Percentiles rank a stretch among this genome's conserved stretches.
Evolutionary conservation across 2,888 invertebrate genomes (phyloP).

Genomic region (Papilio gigon): DNA sequence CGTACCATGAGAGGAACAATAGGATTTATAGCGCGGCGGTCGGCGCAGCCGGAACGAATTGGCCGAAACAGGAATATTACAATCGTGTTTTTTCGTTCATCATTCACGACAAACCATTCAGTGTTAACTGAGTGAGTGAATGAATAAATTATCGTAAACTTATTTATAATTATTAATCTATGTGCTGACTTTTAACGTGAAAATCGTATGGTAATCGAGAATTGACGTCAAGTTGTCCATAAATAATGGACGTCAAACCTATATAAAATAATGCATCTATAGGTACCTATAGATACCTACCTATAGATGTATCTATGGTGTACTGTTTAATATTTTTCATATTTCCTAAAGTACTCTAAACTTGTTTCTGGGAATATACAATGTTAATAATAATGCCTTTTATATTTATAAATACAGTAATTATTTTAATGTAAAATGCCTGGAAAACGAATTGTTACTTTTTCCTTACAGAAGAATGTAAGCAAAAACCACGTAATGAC

Average conservation of each 20-base stretch:
- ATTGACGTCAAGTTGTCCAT: too few relatives aligned
- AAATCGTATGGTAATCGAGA: too few relatives aligned
- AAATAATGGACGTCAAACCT: too few relatives aligned
- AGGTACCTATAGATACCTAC: too few relatives aligned
- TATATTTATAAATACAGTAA: neutral
- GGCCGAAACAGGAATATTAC: conserved; percentile 25
- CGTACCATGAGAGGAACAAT: conserved; percentile 30
- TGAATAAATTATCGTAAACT: too few relatives aligned
- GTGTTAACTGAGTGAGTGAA: neutral
- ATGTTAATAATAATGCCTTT: too few relatives aligned
- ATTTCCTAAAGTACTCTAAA: too few relatives aligned
- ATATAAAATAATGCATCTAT: too few relatives aligned
- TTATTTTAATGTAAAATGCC: neutral
- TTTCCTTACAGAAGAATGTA: neutral
- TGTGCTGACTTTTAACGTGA: too few relatives aligned
- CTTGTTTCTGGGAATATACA: too few relatives aligned
- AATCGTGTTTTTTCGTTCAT: conserved; percentile 15
- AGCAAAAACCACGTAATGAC: conserved; percentile 12
- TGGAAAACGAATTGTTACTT: conserved; percentile 14
- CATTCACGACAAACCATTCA: conserved; percentile 2
- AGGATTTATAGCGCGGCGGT: conserved; percentile 30
- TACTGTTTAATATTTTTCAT: neutral
- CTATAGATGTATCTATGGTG: too few relatives aligned
- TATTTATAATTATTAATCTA: neutral
- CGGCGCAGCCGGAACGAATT: conserved; percentile 26